Percentiles rank a stretch among this genome's conserved stretches.
Conservation (phyloP, 2,888 invertebrate species). For the Eurois occulta region DNA sequence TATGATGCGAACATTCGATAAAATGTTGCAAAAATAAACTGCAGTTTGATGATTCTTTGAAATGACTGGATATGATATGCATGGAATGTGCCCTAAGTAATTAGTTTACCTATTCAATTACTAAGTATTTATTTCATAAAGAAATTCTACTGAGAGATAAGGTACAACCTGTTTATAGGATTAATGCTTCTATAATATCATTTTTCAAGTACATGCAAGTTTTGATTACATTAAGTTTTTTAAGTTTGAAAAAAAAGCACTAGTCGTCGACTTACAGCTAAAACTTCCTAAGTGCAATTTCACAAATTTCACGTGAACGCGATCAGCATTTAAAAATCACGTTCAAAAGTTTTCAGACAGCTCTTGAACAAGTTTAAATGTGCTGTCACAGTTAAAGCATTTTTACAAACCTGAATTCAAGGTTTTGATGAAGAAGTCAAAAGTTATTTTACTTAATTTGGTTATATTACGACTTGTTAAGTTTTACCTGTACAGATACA, state of each 20-base stretch:
- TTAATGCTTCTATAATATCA: background rate
- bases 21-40: conserved; percentile 15
- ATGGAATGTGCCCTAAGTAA: conserved; percentile 32
- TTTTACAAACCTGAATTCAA: background rate
- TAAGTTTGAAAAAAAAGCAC: background rate
- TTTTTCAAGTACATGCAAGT: background rate
- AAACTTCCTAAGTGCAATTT: background rate
- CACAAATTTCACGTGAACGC: background rate
- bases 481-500: background rate
- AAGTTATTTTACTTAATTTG: background rate
- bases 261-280: background rate
- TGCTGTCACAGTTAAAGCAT: background rate
- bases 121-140: background rate
- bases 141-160: conserved; percentile 12
- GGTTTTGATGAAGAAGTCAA: background rate
- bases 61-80: conserved; percentile 50
- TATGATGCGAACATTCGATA: background rate
- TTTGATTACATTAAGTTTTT: background rate
- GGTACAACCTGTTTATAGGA: background rate
- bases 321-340: background rate
- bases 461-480: background rate
- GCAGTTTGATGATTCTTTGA: background rate
- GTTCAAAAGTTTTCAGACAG: background rate
- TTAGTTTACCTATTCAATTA: background rate
- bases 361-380: background rate